Base-by-base conservation (phyloP, 2,888 invertebrate species). In the Noctua janthe region DNA sequence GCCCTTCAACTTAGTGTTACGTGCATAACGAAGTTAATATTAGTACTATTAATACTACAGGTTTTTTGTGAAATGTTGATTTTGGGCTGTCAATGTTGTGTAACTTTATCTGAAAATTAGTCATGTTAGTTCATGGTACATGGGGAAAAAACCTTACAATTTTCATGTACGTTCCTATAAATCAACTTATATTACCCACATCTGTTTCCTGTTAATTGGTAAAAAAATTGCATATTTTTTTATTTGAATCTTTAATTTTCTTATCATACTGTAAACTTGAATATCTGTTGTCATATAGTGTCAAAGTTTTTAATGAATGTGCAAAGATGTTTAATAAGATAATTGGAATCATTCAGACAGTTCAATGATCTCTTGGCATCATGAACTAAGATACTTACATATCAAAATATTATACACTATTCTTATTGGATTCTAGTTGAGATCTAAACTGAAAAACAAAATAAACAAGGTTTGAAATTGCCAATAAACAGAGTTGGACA, bases 1-100 rank as follows among this genome's bases (percentile, higher is more conserved):
- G 89, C 83, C 89, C 90, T 91, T 88, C 89, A 91, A 91, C 90
- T 82, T 86, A 77, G 66, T 75, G 80, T 78, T 84, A 81, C 77
- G 79, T 82, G 72, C 77, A 71, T 75, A 71, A 70, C 69, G 67
- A 73, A 59, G 70, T 74, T 80, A 69, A 81, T 74, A 74, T 80
- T 49, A 64, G 49, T 73, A 59, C 71, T 78, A 70, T 78, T 80
- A 51, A 71, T 56, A 69, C 11, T 43, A 49, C 49, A 74, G 69
- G 54, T 29, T 64, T 64, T 54, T 80, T 80, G 17, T 70, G 47
- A 71, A 51, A 62, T 23, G 0, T 15, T 76, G 43, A 64, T 74
- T 70, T 29, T 74, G 47, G 62, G 15, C n/a, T 76, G 20, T 54
- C 29, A 29, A 11, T 78, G 47, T 81, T 83, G 76, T 83, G 71